These are phyloP conservation scores for Eubucco bourcierii DNA, from an alignment of 2,113 vertebrate genomes.

Conservation along the genomic window DNA sequence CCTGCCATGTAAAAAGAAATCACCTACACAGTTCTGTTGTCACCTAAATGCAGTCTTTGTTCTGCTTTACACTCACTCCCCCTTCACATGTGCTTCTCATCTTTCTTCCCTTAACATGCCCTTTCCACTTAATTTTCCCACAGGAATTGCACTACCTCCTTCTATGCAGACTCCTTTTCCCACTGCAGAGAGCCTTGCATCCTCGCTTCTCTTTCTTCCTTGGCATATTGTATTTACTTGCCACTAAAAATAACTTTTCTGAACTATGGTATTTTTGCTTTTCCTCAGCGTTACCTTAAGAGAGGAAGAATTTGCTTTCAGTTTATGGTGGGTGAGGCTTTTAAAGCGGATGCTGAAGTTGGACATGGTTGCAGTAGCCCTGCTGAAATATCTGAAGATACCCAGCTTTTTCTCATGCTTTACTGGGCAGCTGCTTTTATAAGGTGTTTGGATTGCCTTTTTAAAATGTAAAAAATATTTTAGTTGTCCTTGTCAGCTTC, in stretches of 20 bases:
- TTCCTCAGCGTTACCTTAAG: background rate
- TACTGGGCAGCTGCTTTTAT: background rate
- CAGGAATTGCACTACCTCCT: background rate
- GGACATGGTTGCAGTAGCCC: background rate
- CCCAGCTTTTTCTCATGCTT: background rate
- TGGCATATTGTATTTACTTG: background rate
- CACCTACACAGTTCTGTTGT: background rate
- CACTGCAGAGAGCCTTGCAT: background rate
- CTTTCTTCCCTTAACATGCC: background rate
- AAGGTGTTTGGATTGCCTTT: background rate
- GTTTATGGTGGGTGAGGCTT: background rate
- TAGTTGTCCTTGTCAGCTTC: background rate
- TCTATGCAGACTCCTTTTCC: background rate
- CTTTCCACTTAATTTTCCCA: constrained; percentile 7
- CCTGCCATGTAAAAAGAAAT: background rate
- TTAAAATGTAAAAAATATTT: background rate
- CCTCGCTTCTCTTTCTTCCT: background rate
- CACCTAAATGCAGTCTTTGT: constrained; percentile 27
- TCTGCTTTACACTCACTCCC: background rate
- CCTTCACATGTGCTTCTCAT: background rate
- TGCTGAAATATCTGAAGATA: background rate
- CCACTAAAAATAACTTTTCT: background rate
- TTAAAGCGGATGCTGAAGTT: background rate
- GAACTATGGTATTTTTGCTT: background rate
- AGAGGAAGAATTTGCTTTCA: background rate